These are phyloP conservation scores for Mobula birostris DNA, from an alignment of 2,113 vertebrate species.

Conservation along the genomic window DNA sequence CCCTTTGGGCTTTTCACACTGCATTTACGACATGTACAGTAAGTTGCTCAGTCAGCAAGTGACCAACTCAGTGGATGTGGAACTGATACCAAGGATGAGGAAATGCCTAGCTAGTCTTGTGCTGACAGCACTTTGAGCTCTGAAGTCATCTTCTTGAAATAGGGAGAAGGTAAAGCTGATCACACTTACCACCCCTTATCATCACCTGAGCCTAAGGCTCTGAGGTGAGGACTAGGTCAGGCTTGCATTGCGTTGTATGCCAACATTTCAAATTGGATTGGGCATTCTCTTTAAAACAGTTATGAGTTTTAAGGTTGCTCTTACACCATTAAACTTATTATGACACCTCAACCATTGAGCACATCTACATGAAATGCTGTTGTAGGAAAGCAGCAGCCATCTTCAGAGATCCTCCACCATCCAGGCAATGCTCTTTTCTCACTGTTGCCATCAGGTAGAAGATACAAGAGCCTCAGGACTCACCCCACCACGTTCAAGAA, in stretches of 20 bases:
- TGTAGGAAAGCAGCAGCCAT: too few species aligned
- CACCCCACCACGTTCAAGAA: too few species aligned
- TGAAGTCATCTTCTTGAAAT: neutral
- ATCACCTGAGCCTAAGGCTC: neutral
- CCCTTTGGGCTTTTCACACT: neutral
- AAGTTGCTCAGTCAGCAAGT: neutral
- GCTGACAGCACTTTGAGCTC: neutral
- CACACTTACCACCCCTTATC: neutral
- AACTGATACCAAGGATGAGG: neutral
- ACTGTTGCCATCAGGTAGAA: too few species aligned
- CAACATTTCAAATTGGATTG: neutral
- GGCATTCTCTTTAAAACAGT: too few species aligned
- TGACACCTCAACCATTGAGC: too few species aligned
- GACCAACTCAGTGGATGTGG: neutral
- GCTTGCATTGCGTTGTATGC: neutral
- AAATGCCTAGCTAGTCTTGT: neutral
- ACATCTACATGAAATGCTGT: too few species aligned
- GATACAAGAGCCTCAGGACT: too few species aligned
- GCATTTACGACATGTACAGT: neutral
- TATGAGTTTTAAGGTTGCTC: too few species aligned
- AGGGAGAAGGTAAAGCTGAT: neutral
- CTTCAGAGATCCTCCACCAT: too few species aligned
- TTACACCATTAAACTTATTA: too few species aligned
- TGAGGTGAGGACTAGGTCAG: neutral
- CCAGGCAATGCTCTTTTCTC: too few species aligned